Conservation (phyloP, 53 echinoderm and acorn worm genomes). For the Holothuria leucospilota region DNA sequence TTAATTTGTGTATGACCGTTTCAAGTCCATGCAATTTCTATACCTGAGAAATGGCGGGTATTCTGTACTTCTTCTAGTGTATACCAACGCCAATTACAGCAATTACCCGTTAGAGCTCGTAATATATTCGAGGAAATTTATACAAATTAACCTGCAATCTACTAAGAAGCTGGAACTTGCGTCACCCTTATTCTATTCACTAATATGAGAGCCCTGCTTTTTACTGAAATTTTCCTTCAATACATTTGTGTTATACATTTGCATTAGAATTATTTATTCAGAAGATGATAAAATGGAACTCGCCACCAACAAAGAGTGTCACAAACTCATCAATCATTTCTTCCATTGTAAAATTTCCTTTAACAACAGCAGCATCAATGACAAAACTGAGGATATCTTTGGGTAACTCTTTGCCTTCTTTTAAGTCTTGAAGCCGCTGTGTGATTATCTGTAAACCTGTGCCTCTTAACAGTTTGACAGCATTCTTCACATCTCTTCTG, state of each 20-base stretch:
- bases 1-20: no score
- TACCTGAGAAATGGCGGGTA: no score
- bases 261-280: background rate
- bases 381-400: conserved; percentile 27
- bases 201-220: background rate
- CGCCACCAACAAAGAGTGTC: conserved; percentile 9
- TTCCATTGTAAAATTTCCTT: conserved; percentile 20
- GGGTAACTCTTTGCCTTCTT: conserved; percentile 14
- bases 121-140: no score
- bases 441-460: conserved; percentile 13
- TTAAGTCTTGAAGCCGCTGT: background rate
- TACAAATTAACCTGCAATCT: no score
- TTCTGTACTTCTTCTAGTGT: no score
- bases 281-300: no score
- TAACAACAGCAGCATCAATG: background rate
- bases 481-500: conserved; percentile 2
- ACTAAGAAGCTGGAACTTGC: no score
- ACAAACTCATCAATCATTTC: conserved; percentile 34
- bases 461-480: background rate
- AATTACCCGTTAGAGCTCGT: no score
- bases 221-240: no score
- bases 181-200: no score
- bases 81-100: no score
- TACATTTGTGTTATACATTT: background rate
- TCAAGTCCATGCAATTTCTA: no score